Evolutionary conservation across 2,113 vertebrate species (phyloP), one percentile per base, ranked within the genome.

Genomic region (Atherinomorus stipes): DNA sequence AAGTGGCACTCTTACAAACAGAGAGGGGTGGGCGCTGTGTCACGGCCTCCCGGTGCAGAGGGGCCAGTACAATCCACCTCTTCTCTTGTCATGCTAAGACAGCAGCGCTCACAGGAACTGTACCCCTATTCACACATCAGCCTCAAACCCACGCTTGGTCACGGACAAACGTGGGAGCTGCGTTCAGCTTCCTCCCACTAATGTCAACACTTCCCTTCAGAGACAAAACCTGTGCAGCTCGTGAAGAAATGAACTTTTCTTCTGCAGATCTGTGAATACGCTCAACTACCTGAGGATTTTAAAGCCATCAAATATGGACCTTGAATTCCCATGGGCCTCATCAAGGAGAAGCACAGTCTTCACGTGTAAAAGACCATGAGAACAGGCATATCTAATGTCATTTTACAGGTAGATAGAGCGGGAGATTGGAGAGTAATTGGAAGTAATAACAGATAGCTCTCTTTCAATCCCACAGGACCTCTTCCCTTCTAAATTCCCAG

Each of bases 321-420:
- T 58, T n/a, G 13, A 78, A 66, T 73, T 89, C 92, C 90, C 88
- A 11, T 52, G 88, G 88, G 92, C 80, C 78, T 85, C 89, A 87
- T 91, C 86, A 80, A 73, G 1, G 52, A 80, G 73, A 74, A 76
- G 85, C 81, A 61, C 80, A 83, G 70, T 67, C 81, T 85, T 90
- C 90, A 81, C 90, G 83, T 79, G 78, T 75, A 78, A 85, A 76
- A 78, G 88, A 88, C 71, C 90, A 86, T 92, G 93, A 81, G 89
- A 85, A 91, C 81, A 91, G 88, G 89, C 92, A 93, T 93, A 91
- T 91, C 93, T 92, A 93, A 94, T 93, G 88, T 90, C 89, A 93
- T 94, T 94, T 94, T 91, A 93, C 92, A 94, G 93, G 93, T 94
- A 94, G 93, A 92, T 91, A 91, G 88, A 91, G 91, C 89, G 73